Evolutionary conservation across 1,140 invertebrate species (phyloP), one percentile per base, ranked within the genome.

Genomic region (Marisa cornuarietis): DNA sequence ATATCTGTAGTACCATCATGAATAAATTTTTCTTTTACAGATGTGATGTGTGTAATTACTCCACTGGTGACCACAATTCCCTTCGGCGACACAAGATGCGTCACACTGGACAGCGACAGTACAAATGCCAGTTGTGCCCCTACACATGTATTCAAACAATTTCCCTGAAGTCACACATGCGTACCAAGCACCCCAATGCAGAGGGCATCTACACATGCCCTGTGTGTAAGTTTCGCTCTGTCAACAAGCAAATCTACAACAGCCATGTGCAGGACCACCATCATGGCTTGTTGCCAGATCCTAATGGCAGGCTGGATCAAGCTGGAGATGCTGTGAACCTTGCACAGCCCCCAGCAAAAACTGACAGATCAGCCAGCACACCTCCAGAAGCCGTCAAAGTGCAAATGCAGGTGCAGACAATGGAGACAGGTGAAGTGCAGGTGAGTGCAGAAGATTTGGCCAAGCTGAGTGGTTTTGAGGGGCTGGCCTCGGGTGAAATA

Each of bases 31-130:
- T 83, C 58, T 78, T 79, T 84, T 87, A 42, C 81, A 90, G 90
- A 61, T 91, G 90, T 87, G 88, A 90, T 75, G 74, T 87, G 22
- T 91, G 90, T 79, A 66, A 79, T 7, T 85, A 88, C 80, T 76
- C 91, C 8, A 94, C 95, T 10, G 93, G 94, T 2, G 95, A 96
- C 88, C 95, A 96, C 89, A 96, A 96, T 87, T 94, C 95, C 2
- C 91, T 96, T 73, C 91, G 95, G 58, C 92, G 95, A 6, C 97
- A 99, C 90, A 96, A 97, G 78, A 93, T 97, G 84, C 98, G 97
- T 0, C 98, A 99, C 90, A 99, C 98, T 0, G 97, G 98, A 1
- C 97, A 99, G 91, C 99, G 99, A 88, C 98, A 98, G 0, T 99
- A 99, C 93, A 95, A 95, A 87, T 99, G 98, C 92, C 96, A 96